Conservation (phyloP, 2,113 vertebrate species). For the Camarhynchus parvulus region DNA sequence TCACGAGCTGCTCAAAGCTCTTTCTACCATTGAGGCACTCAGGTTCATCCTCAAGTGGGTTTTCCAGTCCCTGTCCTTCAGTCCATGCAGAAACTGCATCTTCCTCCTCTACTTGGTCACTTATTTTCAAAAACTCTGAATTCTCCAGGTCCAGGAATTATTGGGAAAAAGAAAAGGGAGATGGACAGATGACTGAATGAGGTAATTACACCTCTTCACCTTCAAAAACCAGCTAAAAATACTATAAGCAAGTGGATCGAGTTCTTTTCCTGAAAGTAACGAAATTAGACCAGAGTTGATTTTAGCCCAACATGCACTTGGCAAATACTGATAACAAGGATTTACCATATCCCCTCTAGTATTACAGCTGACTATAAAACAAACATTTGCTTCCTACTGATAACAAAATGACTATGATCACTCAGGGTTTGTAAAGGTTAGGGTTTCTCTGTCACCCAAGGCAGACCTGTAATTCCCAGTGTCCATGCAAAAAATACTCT, state of each 20-base stretch:
- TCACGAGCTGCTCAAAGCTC: neutral
- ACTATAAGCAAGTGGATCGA: neutral
- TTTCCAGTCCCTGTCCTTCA: neutral
- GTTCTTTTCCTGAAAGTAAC: neutral
- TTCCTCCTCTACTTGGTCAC: neutral
- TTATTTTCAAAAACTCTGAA: neutral
- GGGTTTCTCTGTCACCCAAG: neutral
- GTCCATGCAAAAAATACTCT: neutral
- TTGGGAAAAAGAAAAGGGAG: neutral
- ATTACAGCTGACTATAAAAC: conserved; percentile 50
- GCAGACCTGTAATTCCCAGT: neutral
- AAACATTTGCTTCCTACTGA: conserved; percentile 69
- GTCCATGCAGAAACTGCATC: neutral
- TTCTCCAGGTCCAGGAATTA: neutral
- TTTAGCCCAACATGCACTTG: conserved; percentile 4
- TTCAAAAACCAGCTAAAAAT: neutral
- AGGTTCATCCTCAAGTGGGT: neutral
- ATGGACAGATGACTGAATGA: neutral
- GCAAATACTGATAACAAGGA: conserved; percentile 58
- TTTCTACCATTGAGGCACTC: neutral
- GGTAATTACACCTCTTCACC: neutral
- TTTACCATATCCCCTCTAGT: conserved; percentile 56
- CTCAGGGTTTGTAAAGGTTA: neutral
- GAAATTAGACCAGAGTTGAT: conserved; percentile 35
- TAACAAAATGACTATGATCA: conserved; percentile 42